phyloP scores from a whole-genome alignment of 2,888 invertebrate species.

The Drosophila incognita region DNA sequence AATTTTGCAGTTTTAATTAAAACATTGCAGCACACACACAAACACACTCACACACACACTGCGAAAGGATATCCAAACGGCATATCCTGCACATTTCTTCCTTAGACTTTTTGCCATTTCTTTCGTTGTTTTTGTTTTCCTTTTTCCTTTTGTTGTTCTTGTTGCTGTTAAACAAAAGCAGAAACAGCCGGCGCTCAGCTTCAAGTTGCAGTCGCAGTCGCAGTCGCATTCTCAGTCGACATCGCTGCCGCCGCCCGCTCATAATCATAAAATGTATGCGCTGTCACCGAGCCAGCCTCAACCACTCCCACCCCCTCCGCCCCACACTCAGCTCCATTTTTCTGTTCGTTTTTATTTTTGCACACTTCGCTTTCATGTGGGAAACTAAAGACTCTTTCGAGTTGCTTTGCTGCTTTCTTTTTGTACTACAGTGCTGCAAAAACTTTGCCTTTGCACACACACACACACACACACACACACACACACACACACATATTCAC shows the following conservation, averaged over 20 bases:
- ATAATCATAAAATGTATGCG: constrained; percentile 78
- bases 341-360: background rate
- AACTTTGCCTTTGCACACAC: constrained; percentile 21
- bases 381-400: background rate
- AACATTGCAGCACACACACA: constrained; percentile 56
- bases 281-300: constrained; percentile 59
- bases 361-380: background rate
- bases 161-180: constrained; percentile 22
- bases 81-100: constrained; percentile 30
- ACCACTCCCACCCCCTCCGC: background rate
- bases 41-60: constrained; percentile 12
- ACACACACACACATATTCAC: background rate
- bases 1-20: constrained; percentile 81
- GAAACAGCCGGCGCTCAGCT: constrained; percentile 14
- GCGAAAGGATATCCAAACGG: background rate
- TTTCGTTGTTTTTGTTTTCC: background rate
- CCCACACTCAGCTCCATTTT: constrained; percentile 6
- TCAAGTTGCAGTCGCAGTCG: constrained; percentile 11
- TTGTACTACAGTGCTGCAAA: constrained; percentile 40
- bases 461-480: background rate
- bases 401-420: constrained; percentile 2
- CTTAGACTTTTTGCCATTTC: constrained; percentile 23
- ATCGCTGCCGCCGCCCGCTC: constrained; percentile 38
- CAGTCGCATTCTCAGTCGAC: background rate
- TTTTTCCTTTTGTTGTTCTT: background rate